Evolutionary conservation across 2,113 vertebrate species (phyloP).

Genomic region (Telmatochromis sp.): DNA sequence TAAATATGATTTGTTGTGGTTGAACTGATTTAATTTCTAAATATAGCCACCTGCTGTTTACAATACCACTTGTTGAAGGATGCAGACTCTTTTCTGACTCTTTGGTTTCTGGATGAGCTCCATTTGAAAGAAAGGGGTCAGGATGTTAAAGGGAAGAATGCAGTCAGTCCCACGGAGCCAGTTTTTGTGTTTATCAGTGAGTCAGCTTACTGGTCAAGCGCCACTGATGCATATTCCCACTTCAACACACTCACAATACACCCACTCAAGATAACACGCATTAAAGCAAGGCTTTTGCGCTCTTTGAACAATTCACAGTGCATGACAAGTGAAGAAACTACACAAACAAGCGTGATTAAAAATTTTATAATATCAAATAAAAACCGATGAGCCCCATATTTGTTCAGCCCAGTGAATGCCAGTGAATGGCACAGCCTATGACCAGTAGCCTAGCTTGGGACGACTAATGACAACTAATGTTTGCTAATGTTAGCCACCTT

Average conservation of each 20-base stretch:
- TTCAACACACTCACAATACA: constrained; percentile 2
- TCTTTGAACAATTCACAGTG: constrained; percentile 2
- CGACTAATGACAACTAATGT: background rate
- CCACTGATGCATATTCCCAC: constrained; percentile 18
- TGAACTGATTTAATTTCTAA: constrained; percentile 21
- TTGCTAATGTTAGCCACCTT: background rate
- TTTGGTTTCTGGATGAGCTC: background rate
- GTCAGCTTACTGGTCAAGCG: constrained; percentile 6
- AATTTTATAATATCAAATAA: background rate
- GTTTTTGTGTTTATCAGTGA: background rate
- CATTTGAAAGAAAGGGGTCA: background rate
- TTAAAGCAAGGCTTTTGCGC: background rate
- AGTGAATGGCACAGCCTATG: background rate
- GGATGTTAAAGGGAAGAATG: background rate
- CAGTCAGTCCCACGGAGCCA: background rate
- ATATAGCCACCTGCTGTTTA: constrained; percentile 39
- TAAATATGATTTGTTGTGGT: constrained; percentile 62
- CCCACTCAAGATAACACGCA: background rate
- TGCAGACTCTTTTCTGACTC: background rate
- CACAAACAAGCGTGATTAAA: background rate
- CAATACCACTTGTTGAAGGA: background rate
- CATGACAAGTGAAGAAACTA: background rate
- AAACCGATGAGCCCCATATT: background rate
- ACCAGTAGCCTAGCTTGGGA: background rate
- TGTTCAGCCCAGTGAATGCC: background rate